Percentiles rank a stretch among this genome's conserved stretches.
Evolutionary conservation across 2,113 vertebrate species (phyloP).

Genomic region (human): DNA sequence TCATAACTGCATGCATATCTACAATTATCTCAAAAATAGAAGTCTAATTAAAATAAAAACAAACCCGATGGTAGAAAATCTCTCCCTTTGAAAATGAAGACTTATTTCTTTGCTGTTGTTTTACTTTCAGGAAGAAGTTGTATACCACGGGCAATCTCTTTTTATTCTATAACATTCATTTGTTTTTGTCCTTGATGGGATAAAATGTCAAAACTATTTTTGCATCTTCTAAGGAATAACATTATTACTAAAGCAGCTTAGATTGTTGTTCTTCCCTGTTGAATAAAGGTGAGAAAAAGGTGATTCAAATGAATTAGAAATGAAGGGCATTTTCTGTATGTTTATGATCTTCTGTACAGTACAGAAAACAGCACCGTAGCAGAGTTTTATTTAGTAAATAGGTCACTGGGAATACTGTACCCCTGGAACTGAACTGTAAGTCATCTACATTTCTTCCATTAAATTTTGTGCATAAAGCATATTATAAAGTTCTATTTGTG

Average conservation of each 20-base stretch:
- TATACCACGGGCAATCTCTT: not conserved
- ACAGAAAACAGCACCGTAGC: not conserved
- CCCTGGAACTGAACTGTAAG: constrained; percentile 36
- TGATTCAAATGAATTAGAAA: constrained; percentile 46
- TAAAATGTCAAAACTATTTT: constrained; percentile 38
- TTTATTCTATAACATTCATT: constrained; percentile 10
- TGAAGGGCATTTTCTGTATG: not conserved
- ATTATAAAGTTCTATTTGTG: constrained; percentile 69
- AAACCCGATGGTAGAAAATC: not conserved
- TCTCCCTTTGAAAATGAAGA: not conserved
- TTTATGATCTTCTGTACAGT: not conserved
- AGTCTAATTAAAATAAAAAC: not conserved
- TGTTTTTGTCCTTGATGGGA: constrained; percentile 27
- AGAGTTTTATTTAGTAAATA: constrained; percentile 63
- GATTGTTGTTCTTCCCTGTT: constrained; percentile 54
- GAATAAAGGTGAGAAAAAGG: constrained; percentile 36
- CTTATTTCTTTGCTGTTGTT: not conserved
- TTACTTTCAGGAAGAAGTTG: constrained; percentile 17
- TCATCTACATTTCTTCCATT: constrained; percentile 45
- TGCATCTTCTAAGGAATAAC: constrained; percentile 55
- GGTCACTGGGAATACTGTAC: constrained; percentile 36
- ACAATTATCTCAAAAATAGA: not conserved
- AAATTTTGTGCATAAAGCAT: constrained; percentile 36
- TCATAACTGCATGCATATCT: not conserved
- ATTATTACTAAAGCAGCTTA: constrained; percentile 15